phyloP scores from a whole-genome alignment of 2,113 vertebrate genomes.

The Galemys pyrenaicus region DNA sequence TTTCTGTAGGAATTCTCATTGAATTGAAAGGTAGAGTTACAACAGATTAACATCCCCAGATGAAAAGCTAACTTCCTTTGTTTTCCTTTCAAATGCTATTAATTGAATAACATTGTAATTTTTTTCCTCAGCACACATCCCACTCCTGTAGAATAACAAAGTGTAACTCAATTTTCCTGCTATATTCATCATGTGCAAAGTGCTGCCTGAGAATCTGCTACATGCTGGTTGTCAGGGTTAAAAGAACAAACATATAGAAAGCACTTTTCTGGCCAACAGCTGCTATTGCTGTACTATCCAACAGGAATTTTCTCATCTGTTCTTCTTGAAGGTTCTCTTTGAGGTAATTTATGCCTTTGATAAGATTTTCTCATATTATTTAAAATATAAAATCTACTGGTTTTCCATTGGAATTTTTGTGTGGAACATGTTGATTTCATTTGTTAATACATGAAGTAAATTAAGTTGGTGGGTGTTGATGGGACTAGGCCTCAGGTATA shows the following conservation, averaged over 20 bases:
- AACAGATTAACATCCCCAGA: not conserved
- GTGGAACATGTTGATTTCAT: not conserved
- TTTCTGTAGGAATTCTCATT: not conserved
- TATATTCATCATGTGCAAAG: not conserved
- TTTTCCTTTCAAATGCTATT: not conserved
- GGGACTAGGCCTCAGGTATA: not conserved
- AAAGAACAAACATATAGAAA: not conserved
- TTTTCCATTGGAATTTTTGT: constrained; percentile 18
- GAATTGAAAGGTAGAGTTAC: not conserved
- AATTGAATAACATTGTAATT: not conserved
- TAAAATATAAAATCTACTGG: not conserved
- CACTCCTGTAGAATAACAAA: not conserved
- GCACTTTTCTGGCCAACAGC: not conserved
- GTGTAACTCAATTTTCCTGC: not conserved
- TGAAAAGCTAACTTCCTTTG: not conserved
- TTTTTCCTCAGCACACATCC: not conserved
- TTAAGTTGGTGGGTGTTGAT: not conserved
- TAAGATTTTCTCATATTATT: not conserved
- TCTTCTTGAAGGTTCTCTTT: not conserved
- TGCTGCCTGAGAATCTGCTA: not conserved
- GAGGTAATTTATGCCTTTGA: not conserved
- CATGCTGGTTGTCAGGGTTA: not conserved
- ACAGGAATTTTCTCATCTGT: not conserved
- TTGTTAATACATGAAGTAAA: not conserved
- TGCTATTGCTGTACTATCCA: not conserved